Conservation (phyloP, 2,888 invertebrate species). For the Dione juno region DNA sequence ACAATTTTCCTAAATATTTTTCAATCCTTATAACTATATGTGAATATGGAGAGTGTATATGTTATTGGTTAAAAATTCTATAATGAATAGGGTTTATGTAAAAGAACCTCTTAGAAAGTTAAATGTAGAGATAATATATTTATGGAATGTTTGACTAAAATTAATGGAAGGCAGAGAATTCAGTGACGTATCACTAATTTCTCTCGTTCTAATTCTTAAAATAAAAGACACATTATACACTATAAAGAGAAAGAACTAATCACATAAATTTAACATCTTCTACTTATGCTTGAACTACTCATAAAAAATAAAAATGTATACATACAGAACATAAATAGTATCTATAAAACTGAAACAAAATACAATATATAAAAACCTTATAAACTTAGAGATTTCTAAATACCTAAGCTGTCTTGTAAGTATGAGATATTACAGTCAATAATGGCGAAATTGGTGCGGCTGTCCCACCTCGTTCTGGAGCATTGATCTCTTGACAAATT, state of each 20-base stretch:
- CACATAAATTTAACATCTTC: too few species aligned
- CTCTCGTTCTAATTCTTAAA: too few species aligned
- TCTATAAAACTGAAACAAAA: not conserved
- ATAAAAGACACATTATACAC: too few species aligned
- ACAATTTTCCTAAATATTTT: slow-evolving; percentile 40
- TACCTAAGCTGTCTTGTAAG: slow-evolving; percentile 9
- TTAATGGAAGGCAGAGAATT: too few species aligned
- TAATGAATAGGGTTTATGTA: not conserved
- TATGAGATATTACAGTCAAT: slow-evolving; percentile 7
- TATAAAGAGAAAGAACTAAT: too few species aligned
- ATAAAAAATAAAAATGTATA: too few species aligned
- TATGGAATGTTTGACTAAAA: too few species aligned
- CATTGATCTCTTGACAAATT: slow-evolving; percentile 54
- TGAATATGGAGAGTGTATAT: slow-evolving; percentile 14
- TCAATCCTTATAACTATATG: slow-evolving; percentile 32
- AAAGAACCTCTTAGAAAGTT: too few species aligned
- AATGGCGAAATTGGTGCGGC: slow-evolving; percentile 6
- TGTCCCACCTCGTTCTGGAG: slow-evolving; percentile 40
- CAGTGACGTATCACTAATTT: too few species aligned
- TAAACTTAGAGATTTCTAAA: not conserved
- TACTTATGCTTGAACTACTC: too few species aligned
- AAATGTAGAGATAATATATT: too few species aligned
- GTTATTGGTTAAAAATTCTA: not conserved
- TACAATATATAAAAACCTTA: not conserved
- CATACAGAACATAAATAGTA: too few species aligned